phyloP scores from a whole-genome alignment of 2,888 invertebrate genomes.

The Ichneumoninae sp. region DNA sequence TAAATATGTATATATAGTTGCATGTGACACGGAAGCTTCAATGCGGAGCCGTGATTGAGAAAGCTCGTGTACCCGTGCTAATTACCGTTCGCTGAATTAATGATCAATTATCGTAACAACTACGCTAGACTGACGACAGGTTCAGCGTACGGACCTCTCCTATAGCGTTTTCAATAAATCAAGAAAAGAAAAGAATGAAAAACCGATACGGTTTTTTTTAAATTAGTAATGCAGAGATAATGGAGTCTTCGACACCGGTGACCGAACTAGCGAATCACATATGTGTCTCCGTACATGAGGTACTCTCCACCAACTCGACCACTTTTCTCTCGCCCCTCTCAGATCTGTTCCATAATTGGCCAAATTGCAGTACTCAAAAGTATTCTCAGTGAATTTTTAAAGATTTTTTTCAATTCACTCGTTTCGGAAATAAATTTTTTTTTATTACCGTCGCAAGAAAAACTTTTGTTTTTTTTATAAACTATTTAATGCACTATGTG shows the following conservation, averaged over 20 bases:
- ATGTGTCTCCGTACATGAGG: background rate
- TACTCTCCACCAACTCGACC: too few species aligned
- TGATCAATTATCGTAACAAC: constrained; percentile 64
- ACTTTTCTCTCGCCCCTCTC: background rate
- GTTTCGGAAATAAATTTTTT: too few species aligned
- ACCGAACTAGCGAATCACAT: background rate
- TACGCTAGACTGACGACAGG: constrained; percentile 20
- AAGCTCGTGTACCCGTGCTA: constrained; percentile 49
- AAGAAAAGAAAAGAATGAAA: constrained; percentile 19
- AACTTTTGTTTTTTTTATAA: too few species aligned
- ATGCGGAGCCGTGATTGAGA: constrained; percentile 54
- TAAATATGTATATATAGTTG: constrained; percentile 44
- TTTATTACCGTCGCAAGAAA: too few species aligned
- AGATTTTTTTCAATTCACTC: too few species aligned
- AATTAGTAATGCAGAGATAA: constrained; percentile 16
- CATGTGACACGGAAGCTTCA: constrained; percentile 50
- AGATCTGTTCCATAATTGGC: background rate
- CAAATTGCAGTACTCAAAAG: too few species aligned
- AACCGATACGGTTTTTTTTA: background rate
- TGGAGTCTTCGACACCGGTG: constrained; percentile 22
- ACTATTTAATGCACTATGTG: too few species aligned
- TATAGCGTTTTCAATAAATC: constrained; percentile 3
- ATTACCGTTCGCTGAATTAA: constrained; percentile 61
- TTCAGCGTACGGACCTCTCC: background rate
- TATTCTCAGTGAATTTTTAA: too few species aligned